phyloP scores from a whole-genome alignment of 2,888 invertebrate genomes.

The Tenthredo scrophulariae region DNA sequence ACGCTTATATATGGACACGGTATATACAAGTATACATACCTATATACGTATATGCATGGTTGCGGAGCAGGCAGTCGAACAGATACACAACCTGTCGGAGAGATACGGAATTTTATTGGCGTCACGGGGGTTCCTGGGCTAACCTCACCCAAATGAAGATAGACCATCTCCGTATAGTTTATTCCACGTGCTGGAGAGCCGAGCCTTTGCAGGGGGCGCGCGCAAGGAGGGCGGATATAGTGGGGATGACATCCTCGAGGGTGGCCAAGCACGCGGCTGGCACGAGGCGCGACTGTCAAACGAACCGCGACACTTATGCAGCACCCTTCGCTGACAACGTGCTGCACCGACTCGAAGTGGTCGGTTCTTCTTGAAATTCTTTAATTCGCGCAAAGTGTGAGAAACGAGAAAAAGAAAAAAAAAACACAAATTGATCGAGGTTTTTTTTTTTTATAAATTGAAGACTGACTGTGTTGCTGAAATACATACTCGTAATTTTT shows the following conservation, averaged over 20 bases:
- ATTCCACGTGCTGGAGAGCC: slow-evolving; percentile 46
- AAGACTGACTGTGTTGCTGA: background rate
- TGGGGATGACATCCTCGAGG: slow-evolving; percentile 57
- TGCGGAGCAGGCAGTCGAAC: slow-evolving; percentile 49
- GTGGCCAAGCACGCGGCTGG: slow-evolving; percentile 57
- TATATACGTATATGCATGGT: background rate
- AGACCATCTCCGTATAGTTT: slow-evolving; percentile 62
- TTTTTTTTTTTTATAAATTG: background rate
- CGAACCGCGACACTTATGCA: slow-evolving; percentile 53
- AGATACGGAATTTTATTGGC: slow-evolving; percentile 75
- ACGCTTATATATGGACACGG: background rate
- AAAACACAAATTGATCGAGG: background rate
- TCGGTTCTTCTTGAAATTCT: background rate
- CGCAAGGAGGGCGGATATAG: slow-evolving; percentile 56
- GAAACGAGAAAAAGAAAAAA: background rate
- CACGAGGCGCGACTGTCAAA: slow-evolving; percentile 50
- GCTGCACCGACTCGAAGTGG: slow-evolving; percentile 26
- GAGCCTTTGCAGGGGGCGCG: slow-evolving; percentile 55
- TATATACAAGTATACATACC: background rate
- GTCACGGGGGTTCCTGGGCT: slow-evolving; percentile 69
- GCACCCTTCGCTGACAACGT: slow-evolving; percentile 53
- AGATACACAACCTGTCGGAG: slow-evolving; percentile 63
- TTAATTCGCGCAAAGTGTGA: slow-evolving; percentile 10
- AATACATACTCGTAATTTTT: background rate
- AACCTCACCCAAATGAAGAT: slow-evolving; percentile 72